Conservation (phyloP, 1,140 invertebrate genomes). For the Trichonephila clavipes region DNA sequence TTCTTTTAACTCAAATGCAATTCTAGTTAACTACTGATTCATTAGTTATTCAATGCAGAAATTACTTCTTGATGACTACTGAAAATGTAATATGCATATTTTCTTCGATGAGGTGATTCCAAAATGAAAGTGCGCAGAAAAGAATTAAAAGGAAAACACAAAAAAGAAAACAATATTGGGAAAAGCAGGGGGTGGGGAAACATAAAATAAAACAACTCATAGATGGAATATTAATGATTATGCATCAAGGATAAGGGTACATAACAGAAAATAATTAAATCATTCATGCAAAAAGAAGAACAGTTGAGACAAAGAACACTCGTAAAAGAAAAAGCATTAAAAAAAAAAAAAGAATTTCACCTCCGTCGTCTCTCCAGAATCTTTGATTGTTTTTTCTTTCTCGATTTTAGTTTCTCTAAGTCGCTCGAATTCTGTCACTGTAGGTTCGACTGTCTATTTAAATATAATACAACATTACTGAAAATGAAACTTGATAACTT, state of each 20-base stretch:
- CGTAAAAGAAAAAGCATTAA: neutral
- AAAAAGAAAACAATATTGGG: neutral
- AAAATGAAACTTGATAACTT: neutral
- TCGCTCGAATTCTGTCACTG: conserved; percentile 65
- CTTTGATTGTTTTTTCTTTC: conserved; percentile 73
- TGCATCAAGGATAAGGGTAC: no score
- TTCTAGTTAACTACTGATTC: no score
- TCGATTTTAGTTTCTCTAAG: conserved; percentile 64
- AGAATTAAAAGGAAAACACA: neutral
- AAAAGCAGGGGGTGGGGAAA: neutral
- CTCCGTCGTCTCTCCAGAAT: conserved; percentile 67
- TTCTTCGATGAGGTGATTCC: neutral
- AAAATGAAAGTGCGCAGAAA: neutral
- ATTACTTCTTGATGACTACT: no score
- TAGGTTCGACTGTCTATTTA: conserved; percentile 32
- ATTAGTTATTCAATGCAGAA: no score
- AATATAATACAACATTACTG: conserved; percentile 30
- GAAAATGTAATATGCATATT: neutral
- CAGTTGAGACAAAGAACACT: neutral
- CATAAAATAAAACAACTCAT: neutral
- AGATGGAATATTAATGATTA: no score
- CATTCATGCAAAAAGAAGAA: no score
- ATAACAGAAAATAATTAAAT: no score
- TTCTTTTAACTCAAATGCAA: no score
- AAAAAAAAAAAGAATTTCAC: conserved; percentile 28